Evolutionary conservation across 2,888 invertebrate genomes (phyloP).

Genomic region (Calliphora vomitoria): DNA sequence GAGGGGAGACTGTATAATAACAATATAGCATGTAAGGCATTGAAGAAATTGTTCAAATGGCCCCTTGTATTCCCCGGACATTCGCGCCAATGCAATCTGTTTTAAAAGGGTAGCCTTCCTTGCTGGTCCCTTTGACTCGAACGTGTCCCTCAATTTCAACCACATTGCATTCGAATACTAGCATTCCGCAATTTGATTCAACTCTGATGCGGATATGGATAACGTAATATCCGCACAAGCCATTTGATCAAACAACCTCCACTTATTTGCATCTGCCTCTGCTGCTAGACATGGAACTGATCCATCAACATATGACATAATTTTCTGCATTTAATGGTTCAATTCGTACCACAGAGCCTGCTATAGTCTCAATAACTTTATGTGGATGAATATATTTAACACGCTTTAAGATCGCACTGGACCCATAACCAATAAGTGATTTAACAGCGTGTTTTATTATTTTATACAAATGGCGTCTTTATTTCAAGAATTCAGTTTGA

Average conservation of each 20-base stretch:
- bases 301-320: constrained; percentile 62
- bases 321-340: constrained; percentile 68
- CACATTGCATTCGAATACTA: constrained; percentile 66
- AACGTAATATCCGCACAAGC: constrained; percentile 54
- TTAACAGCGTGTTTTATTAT: no score
- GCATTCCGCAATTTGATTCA: constrained; percentile 69
- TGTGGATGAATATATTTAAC: no score
- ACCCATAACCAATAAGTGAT: no score
- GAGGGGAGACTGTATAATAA: constrained; percentile 16
- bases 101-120: constrained; percentile 83
- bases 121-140: constrained; percentile 46
- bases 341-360: constrained; percentile 45
- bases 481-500: no score
- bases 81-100: constrained; percentile 79
- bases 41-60: constrained; percentile 80
- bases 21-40: constrained; percentile 61
- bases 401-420: no score
- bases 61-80: constrained; percentile 80
- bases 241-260: constrained; percentile 50
- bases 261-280: constrained; percentile 9
- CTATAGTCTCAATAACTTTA: no score
- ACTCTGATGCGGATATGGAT: constrained; percentile 48
- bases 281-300: constrained; percentile 13
- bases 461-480: no score
- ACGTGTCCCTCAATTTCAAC: no score